Percentiles rank a stretch among this genome's conserved stretches.
These are phyloP conservation scores for Drosophila basisetae DNA, from an alignment of 2,888 invertebrate species.

Conservation along the genomic window DNA sequence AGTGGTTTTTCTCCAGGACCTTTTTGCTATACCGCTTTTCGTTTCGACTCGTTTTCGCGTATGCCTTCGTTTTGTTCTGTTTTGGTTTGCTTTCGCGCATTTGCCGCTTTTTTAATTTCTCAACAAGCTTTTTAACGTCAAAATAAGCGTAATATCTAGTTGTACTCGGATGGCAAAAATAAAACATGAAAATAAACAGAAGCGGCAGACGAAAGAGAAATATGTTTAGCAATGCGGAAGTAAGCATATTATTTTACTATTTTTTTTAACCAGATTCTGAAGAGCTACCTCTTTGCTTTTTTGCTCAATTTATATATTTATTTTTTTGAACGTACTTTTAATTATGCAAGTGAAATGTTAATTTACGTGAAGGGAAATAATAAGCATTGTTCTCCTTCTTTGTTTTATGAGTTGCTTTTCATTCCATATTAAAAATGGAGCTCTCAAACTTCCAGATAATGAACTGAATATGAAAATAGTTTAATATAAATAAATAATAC, in stretches of 20 bases:
- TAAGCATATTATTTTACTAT: conserved; percentile 67
- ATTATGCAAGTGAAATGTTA: conserved; percentile 71
- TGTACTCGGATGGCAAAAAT: conserved; percentile 40
- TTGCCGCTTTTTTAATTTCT: conserved; percentile 75
- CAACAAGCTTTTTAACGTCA: conserved; percentile 77
- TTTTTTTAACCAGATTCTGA: conserved; percentile 38
- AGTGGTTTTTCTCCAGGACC: conserved; percentile 42
- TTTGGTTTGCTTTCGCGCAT: conserved; percentile 45
- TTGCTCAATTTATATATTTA: neutral
- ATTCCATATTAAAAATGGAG: conserved; percentile 12
- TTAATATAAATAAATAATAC: conserved; percentile 2
- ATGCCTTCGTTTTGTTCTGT: conserved; percentile 13
- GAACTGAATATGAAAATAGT: neutral
- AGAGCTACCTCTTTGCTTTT: conserved; percentile 14
- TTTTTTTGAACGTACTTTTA: conserved; percentile 35
- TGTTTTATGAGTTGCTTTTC: conserved; percentile 37
- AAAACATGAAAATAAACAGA: conserved; percentile 22
- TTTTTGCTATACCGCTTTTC: neutral
- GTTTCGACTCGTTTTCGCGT: conserved; percentile 28
- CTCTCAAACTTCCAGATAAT: neutral
- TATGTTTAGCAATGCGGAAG: conserved; percentile 68
- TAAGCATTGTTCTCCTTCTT: conserved; percentile 41
- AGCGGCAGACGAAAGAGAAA: conserved; percentile 30
- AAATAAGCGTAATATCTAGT: conserved; percentile 76
- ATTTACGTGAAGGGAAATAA: conserved; percentile 58